Evolutionary conservation across 2,888 invertebrate genomes (phyloP), one percentile per base, ranked within the genome.

Genomic region (Trichogramma dendrolimi): DNA sequence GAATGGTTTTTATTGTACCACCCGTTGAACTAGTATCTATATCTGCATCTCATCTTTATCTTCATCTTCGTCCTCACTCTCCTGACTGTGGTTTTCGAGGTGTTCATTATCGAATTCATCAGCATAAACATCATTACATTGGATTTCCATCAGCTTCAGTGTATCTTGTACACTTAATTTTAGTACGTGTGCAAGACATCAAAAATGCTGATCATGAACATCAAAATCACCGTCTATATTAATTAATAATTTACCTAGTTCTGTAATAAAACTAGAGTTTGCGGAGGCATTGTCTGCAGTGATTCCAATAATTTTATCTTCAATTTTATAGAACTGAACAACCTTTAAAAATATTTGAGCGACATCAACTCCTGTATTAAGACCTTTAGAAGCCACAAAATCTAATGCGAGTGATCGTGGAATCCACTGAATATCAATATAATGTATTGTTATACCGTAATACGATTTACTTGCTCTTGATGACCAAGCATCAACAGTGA

Each of bases 381-480:
- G 60, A 27, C 71, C 69, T 38, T 41, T 6, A 11, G 52, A 41
- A n/a, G 42, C 41, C 6, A 41, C 41, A 50, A 55, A 50, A 40
- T 60, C 60, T 10, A 56, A 40, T 10, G 11, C 42, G n/a, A 60
- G 4, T 11, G 55, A 55, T 39, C 55, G 60, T n/a, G 43, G 55
- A 10, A 66, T 66, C 70, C 70, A 72, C 42, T 63, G 54, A 6
- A 68, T n/a, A 46, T 71, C 70, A 58, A 71, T n/a, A n/a, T n/a
- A 72, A 67, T 72, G 70, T 7, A 54, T 55, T 8, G 70, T 72
- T 8, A 72, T 66, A 5, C 71, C 72, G 63, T 69, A 72, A 55
- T 62, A 70, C 8, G 66, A 65, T 61, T 59, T 67, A 43, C 62
- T 62, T 59, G 55, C 60, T 51, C 69, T 64, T n/a, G 70, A 68